A percentile compares a stretch with the other conserved stretches of the same genome.
Conservation (phyloP, 2,888 invertebrate genomes). For the Idaea dimidiata region DNA sequence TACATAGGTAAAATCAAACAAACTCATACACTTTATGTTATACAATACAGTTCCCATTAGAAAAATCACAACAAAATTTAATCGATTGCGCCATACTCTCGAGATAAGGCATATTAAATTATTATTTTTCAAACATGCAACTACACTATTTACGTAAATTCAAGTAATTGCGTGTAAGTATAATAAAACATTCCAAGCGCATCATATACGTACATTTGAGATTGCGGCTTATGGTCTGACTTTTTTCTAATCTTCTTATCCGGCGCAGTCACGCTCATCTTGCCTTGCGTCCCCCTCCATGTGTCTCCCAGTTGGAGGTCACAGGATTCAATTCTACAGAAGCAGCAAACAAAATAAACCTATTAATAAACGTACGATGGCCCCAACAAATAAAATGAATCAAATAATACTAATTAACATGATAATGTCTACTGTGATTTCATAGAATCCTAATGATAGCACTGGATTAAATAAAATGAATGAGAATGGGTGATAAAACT, state of each 20-base stretch:
- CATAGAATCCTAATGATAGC: conserved; percentile 16
- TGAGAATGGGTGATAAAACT: background rate
- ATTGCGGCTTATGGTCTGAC: conserved; percentile 85
- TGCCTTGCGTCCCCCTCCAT: conserved; percentile 91
- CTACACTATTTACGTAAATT: background rate
- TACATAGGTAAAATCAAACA: background rate
- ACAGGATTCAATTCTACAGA: conserved; percentile 93
- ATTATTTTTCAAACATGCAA: background rate
- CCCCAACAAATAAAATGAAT: conserved; percentile 35
- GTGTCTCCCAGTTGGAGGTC: conserved; percentile 86
- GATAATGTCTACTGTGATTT: conserved; percentile 26
- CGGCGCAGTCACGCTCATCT: conserved; percentile 89
- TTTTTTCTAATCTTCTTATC: conserved; percentile 86
- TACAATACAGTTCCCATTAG: background rate
- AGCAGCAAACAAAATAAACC: conserved; percentile 78
- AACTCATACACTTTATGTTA: background rate
- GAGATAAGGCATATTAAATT: conserved; percentile 1
- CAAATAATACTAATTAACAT: conserved; percentile 32
- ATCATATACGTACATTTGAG: conserved; percentile 82
- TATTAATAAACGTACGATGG: conserved; percentile 54
- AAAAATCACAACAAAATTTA: background rate
- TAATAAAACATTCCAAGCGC: conserved; percentile 57
- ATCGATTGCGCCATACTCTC: background rate
- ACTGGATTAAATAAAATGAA: conserved; percentile 1
- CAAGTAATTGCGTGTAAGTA: conserved; percentile 28